Conservation (phyloP, 2,888 invertebrate genomes). For the Limnephilus lunatus region DNA sequence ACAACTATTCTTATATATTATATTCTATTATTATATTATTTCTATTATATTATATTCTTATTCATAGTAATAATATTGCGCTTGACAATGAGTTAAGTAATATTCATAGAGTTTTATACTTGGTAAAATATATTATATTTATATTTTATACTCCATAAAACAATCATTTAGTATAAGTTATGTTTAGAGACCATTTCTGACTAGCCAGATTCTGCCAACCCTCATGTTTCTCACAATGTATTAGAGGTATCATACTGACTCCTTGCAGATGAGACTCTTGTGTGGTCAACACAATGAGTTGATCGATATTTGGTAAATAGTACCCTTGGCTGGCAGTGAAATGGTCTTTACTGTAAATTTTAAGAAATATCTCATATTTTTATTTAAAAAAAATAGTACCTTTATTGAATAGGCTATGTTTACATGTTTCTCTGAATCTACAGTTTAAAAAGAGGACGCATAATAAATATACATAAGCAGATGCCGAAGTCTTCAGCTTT, state of each 20-base stretch:
- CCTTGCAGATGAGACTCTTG: neutral
- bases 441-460: slow-evolving; percentile 58
- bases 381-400: neutral
- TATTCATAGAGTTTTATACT: neutral
- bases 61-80: too few relatives aligned
- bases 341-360: neutral
- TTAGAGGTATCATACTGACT: neutral
- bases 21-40: too few relatives aligned
- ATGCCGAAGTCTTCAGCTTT: slow-evolving; percentile 68
- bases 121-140: too few relatives aligned
- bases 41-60: too few relatives aligned
- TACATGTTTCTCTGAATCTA: neutral
- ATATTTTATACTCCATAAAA: neutral
- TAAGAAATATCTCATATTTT: neutral
- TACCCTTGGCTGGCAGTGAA: neutral
- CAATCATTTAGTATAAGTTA: neutral
- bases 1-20: too few relatives aligned
- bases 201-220: neutral
- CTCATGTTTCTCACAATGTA: neutral
- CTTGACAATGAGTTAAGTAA: neutral
- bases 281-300: neutral
- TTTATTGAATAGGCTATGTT: neutral
- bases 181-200: neutral
- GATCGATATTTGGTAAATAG: neutral
- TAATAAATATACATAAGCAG: slow-evolving; percentile 52